Evolutionary conservation across 2,797 vertebrate species (phyloP), one percentile per base, ranked within the genome.

Genomic region (Rhynchotus rufescens): DNA sequence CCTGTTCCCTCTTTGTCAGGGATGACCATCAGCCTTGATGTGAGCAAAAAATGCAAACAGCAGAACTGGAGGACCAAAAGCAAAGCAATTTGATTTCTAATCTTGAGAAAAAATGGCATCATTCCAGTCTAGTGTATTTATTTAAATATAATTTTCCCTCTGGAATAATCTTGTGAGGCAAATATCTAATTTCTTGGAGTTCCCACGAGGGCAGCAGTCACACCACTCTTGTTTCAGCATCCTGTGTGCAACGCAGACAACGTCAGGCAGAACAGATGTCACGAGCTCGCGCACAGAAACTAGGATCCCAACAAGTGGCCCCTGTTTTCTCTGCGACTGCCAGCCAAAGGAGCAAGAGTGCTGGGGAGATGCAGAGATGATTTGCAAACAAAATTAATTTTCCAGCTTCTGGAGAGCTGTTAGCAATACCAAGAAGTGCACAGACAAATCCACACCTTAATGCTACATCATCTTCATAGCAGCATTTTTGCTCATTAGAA

Each of bases 391-490:
- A 84, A 90, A 94, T 40, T 54, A 54, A 30, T 6, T 66, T 45
- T 67, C 21, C 42, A 66, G n/a, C 38, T 80, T 80, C 71, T 36
- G 6, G 89, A 38, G 2, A 32, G 40, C 42, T 77, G 61, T 40
- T 20, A 78, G 25, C 3, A 22, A 22, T 2, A 83, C 3, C 82
- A 90, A 65, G 7, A 6, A 14, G 1, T 26, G 30, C 17, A 66
- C 74, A 74, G 56, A 8, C 30, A 51, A 91, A 44, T 19, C 56
- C 0, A 0, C 7, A 16, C 4, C 6, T n/a, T 42, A 42, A 38
- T 1, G 0, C 14, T 36, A 0, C 10, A 5, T 7, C 14, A 22
- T 28, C n/a, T 38, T 65, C 0, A 2, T 12, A 19, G 21, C 22
- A 4, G 11, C 12, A 16, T 12, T 77, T 54, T 40, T 60, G n/a